Evolutionary conservation across 2,113 vertebrate species (phyloP).

Genomic region (Genyomyrus donnyi): DNA sequence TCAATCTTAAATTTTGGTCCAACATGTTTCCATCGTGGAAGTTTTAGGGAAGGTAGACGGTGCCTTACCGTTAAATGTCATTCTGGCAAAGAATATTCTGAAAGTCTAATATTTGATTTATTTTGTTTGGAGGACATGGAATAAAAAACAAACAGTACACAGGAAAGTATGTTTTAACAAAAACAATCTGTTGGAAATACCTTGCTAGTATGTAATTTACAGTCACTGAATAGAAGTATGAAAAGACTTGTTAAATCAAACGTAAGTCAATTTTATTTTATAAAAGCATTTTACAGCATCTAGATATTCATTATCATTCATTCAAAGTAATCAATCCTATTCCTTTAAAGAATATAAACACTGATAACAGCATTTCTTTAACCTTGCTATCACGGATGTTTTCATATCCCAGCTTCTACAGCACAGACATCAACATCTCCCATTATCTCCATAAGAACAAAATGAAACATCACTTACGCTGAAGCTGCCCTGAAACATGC

Average conservation of each 20-base stretch:
- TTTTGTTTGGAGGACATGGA: not conserved
- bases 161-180: not conserved
- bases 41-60: not conserved
- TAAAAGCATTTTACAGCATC: slow-evolving; percentile 19
- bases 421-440: not conserved
- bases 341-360: slow-evolving; percentile 6
- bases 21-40: not conserved
- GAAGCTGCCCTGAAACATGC: slow-evolving; percentile 9
- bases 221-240: not conserved
- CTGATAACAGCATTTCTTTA: not conserved
- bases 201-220: not conserved
- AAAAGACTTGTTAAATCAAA: slow-evolving; percentile 1
- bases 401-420: not conserved
- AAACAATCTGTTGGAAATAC: not conserved
- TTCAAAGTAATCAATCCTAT: not conserved
- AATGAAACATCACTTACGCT: not conserved
- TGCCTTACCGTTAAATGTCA: not conserved
- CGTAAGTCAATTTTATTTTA: slow-evolving; percentile 14
- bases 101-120: not conserved
- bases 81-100: not conserved
- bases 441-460: not conserved
- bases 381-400: not conserved
- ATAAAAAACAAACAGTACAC: not conserved
- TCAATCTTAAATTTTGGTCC: not conserved
- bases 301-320: slow-evolving; percentile 8